These are phyloP conservation scores for Epirrita christyi DNA, from an alignment of 2,888 invertebrate genomes.

Conservation along the genomic window DNA sequence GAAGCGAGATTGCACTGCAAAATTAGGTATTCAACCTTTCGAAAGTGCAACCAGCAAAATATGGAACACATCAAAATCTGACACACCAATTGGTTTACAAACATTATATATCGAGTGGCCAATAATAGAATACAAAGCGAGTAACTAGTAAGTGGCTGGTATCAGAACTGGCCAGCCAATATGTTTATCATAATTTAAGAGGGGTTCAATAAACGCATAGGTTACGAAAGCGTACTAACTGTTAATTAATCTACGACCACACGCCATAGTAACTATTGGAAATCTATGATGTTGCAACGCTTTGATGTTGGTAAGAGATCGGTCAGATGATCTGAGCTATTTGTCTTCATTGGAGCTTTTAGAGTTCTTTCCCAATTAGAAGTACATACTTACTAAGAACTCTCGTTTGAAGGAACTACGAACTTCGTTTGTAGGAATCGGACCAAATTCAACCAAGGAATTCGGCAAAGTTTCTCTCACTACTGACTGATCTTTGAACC, in stretches of 20 bases:
- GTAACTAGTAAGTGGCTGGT: constrained; percentile 32
- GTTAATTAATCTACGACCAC: constrained; percentile 1
- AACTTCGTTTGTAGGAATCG: no score
- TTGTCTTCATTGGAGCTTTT: constrained; percentile 15
- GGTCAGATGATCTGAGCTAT: neutral
- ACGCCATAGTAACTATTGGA: no score
- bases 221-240: constrained; percentile 18
- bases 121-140: constrained; percentile 32
- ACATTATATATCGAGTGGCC: constrained; percentile 28
- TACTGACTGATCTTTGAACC: no score
- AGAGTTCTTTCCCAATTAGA: constrained; percentile 4
- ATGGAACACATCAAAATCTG: constrained; percentile 8
- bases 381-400: neutral
- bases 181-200: constrained; percentile 34
- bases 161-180: constrained; percentile 38
- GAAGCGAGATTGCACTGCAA: no score
- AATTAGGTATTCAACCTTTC: no score
- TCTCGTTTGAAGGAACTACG: no score
- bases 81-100: constrained; percentile 38
- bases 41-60: neutral
- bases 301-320: constrained; percentile 27
- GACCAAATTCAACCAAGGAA: no score
- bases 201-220: constrained; percentile 40
- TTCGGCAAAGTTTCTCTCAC: no score
- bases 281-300: constrained; percentile 2